Base-by-base conservation (phyloP, 2,113 vertebrate genomes). In the Heterocephalus glaber region DNA sequence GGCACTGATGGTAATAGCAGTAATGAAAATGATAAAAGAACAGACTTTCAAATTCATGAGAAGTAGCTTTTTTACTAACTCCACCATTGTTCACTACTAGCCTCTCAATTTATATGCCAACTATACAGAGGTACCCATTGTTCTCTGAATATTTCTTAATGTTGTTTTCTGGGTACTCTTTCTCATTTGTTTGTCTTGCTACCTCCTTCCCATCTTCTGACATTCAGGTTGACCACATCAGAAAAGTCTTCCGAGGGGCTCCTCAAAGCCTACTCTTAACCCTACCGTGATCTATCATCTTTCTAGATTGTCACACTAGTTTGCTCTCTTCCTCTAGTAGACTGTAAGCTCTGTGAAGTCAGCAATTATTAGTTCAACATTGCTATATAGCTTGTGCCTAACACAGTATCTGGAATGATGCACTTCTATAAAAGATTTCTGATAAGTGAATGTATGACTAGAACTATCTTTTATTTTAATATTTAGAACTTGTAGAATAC, bases 221-320 rank as follows among this genome's bases (percentile, higher is more conserved):
- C 41, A 70, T 54, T 86, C 10, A 61, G 12, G 58, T 66, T 61
- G 20, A 54, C 35, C 19, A 61, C 49, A 86, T 54, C 68, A 61
- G 47, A 9, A 56, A 86, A 49, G 13, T 9, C 7, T 70, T 82
- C 24, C 3, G 3, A 3, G 3, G 0, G 12, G 0, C 7, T 58
- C n/a, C 14, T 41, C 2, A 35, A 14, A 22, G 30, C 17, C 47
- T 38, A 11, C 14, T 82, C 9, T 56, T 83, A 26, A 33, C 7
- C 1, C 33, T 56, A 8, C 24, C 7, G n/a, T 84, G 56, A 12
- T 38, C 35, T 87, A 20, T 60, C 72, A 65, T 38, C 26, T 54
- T 79, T 84, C 33, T n/a, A 26, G 24, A 90, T 26, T 26, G 20
- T 19, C 8, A 35, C 22, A 24, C 9, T 17, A 11, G 13, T 52